A percentile compares a stretch with the other conserved stretches of the same genome.
These are phyloP conservation scores for Synanceia verrucosa DNA, from an alignment of 2,797 vertebrate genomes.

Conservation along the genomic window DNA sequence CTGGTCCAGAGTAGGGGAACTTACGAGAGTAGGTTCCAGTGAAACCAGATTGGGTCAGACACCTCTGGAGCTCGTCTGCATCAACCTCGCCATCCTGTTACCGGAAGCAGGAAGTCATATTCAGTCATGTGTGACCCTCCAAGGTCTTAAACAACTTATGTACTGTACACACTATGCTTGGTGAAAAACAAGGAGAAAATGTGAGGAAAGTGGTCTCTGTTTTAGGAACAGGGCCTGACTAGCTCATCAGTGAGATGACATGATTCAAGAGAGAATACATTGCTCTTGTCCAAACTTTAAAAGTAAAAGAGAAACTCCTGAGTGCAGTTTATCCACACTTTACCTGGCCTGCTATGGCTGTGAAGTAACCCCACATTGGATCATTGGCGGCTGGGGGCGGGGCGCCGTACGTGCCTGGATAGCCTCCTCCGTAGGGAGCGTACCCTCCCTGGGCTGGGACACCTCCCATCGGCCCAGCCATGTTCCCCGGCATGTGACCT, in stretches of 20 bases:
- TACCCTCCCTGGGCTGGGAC: constrained; percentile 67
- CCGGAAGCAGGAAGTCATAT: neutral
- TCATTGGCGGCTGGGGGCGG: constrained; percentile 73
- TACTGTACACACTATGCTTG: neutral
- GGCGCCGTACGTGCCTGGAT: constrained; percentile 71
- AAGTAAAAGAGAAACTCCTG: too few species aligned
- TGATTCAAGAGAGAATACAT: neutral
- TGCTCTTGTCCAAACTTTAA: neutral
- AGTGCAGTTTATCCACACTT: constrained; percentile 1
- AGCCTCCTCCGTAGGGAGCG: constrained; percentile 74
- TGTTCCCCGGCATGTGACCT: constrained; percentile 59
- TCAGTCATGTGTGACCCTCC: neutral
- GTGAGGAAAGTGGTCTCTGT: neutral
- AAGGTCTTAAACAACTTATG: too few species aligned
- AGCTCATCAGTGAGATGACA: too few species aligned
- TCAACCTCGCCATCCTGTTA: constrained; percentile 89
- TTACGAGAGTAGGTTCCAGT: constrained; percentile 87
- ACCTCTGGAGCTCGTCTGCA: constrained; percentile 90
- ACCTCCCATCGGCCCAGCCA: constrained; percentile 69
- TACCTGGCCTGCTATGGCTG: constrained; percentile 89
- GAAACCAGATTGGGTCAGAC: constrained; percentile 89
- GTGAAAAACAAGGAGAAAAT: neutral
- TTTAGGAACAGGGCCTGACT: too few species aligned
- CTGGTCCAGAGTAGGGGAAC: constrained; percentile 60
- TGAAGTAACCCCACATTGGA: constrained; percentile 89